phyloP scores from a whole-genome alignment of 92 coral and sea anemone species.

The Epizoanthus scotinus region DNA sequence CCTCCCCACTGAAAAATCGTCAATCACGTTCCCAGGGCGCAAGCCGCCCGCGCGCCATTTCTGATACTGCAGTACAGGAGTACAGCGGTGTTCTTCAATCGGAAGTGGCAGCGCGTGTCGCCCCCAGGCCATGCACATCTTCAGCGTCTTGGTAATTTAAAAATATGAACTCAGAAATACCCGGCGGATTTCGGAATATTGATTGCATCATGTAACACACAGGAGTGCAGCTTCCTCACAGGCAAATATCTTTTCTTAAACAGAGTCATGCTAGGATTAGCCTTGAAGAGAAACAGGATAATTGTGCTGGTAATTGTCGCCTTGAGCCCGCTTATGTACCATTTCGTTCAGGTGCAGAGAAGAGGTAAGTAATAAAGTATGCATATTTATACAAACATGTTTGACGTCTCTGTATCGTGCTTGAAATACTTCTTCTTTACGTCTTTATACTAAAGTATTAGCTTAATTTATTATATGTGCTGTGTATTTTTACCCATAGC shows the following conservation, averaged over 20 bases:
- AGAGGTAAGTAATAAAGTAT: slow-evolving; percentile 70
- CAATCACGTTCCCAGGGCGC: not conserved
- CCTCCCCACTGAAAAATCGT: no score
- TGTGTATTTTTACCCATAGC: not conserved
- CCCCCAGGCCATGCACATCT: no score
- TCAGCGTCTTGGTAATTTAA: not conserved
- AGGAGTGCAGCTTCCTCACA: not conserved
- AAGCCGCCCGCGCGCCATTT: not conserved
- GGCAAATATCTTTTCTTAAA: not conserved
- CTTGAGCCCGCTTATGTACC: slow-evolving; percentile 74
- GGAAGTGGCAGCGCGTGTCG: not conserved
- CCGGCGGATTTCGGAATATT: not conserved
- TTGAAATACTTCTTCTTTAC: not conserved
- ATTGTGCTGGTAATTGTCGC: slow-evolving; percentile 61
- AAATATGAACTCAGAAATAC: not conserved
- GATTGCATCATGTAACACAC: slow-evolving; percentile 1
- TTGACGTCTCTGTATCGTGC: no score
- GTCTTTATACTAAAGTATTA: not conserved
- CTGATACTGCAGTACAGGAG: not conserved
- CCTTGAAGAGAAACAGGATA: slow-evolving; percentile 80
- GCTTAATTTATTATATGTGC: not conserved
- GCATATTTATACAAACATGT: no score
- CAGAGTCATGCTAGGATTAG: slow-evolving; percentile 68
- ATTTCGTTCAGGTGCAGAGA: slow-evolving; percentile 65
- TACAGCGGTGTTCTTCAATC: slow-evolving; percentile 19